Evolutionary conservation across 37 sponge, comb jelly and placozoan genomes (phyloP), one percentile per base, ranked within the genome.

Genomic region (Dysidea cf. avara): DNA sequence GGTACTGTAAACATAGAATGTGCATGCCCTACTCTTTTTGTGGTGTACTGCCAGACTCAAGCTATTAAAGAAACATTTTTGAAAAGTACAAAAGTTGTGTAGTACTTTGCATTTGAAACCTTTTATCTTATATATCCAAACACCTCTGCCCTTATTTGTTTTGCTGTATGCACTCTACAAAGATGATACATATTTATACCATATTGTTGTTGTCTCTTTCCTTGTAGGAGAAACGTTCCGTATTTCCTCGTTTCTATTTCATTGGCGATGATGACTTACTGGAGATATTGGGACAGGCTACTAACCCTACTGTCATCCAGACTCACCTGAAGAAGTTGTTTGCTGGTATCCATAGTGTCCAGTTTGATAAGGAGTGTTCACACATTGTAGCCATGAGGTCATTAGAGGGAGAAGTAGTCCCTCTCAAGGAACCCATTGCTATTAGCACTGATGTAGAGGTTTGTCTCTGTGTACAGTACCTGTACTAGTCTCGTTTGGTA

Each of bases 191-290:
- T 13, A 22, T 59, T 12, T 59, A 59, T 20, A 50, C 22, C 20
- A 59, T n/a, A 59, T 21, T 18, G 14, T 16, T 21, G 22, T 75
- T 3, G 69, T 11, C 36, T 48, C 24, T 33, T 33, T 5, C 2
- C 9, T 21, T 55, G 6, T 56, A 95, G 83, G 99, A 98, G 71
- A 98, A 98, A 69, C 77, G 99, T 16, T 67, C 87, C 5, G 74
- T 83, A 7, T 95, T 98, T 64, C 99, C 99, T 16, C 83, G 99
- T 0, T 98, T 98, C 72, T 98, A 92, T 76, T 98, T 98, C 68
- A 86, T 98, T 60, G 99, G 99, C 25, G 99, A 98, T 56, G 99
- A 98, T 26, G 99, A 98, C 47, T 82, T 98, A 47, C 75, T 98
- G 63, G 99, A 98, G 90, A 98, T 98, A 24, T 81, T 98, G 53